phyloP scores from a whole-genome alignment of 2,888 invertebrate species.

The Drosophila prolongata region DNA sequence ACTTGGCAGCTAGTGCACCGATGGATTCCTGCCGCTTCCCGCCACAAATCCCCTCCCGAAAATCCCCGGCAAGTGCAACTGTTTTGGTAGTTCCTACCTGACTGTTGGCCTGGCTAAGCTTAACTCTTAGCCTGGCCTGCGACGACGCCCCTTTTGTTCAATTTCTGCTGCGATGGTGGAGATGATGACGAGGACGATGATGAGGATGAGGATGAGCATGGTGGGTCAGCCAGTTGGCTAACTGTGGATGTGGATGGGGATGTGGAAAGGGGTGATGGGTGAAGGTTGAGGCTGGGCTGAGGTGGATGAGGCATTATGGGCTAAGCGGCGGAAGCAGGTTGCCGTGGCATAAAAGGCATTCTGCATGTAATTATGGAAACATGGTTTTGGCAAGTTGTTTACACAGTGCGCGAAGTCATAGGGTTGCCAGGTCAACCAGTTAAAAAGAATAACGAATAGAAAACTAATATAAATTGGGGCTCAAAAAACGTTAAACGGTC shows the following conservation, averaged over 20 bases:
- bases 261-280: constrained; percentile 25
- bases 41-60: neutral
- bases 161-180: constrained; percentile 61
- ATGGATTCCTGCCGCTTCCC: constrained; percentile 31
- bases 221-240: constrained; percentile 18
- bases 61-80: constrained; percentile 61
- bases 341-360: constrained; percentile 58
- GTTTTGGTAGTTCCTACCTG: constrained; percentile 72
- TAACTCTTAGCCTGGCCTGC: constrained; percentile 24
- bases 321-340: constrained; percentile 60
- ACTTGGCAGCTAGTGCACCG: constrained; percentile 28
- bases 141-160: constrained; percentile 73
- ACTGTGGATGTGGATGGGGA: too few relatives aligned
- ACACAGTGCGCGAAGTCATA: constrained; percentile 34
- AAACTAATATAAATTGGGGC: neutral
- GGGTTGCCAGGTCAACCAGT: constrained; percentile 49
- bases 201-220: constrained; percentile 4
- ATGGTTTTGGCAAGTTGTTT: constrained; percentile 74
- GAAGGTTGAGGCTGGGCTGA: constrained; percentile 13
- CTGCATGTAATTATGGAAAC: constrained; percentile 81
- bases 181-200: constrained; percentile 19
- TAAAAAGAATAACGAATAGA: neutral
- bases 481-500: too few relatives aligned
- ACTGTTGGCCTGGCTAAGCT: constrained; percentile 13
- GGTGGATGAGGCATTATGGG: constrained; percentile 48